Evolutionary conservation across 2,113 vertebrate genomes (phyloP).

Genomic region (Tauraco erythrolophus): DNA sequence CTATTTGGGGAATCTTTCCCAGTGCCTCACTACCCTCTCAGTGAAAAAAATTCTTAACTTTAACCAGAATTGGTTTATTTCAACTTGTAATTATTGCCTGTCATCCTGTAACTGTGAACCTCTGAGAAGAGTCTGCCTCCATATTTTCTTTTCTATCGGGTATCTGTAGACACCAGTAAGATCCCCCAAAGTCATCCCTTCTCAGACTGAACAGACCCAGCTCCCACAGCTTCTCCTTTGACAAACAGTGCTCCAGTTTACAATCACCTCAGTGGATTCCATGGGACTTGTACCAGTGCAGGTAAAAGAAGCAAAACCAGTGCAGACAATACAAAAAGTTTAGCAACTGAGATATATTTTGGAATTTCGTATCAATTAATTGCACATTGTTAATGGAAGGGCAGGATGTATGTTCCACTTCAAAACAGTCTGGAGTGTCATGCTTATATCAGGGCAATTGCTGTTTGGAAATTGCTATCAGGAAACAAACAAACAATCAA

Average conservation of each 20-base stretch:
- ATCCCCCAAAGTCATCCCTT: neutral
- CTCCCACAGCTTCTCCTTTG: neutral
- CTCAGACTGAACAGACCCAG: neutral
- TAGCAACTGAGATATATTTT: neutral
- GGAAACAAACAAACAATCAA: neutral
- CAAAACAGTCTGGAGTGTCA: neutral
- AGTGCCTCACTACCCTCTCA: neutral
- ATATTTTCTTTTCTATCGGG: neutral
- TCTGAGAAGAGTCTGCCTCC: neutral
- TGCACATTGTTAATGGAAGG: neutral
- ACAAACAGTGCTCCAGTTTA: neutral
- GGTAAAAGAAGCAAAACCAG: neutral
- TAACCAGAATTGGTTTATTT: neutral
- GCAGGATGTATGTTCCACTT: neutral
- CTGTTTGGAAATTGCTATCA: too few species aligned
- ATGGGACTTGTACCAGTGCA: accelerated
- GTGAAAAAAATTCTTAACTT: neutral
- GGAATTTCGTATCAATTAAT: neutral
- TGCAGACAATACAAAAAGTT: neutral
- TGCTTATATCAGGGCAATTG: neutral
- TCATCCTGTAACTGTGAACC: neutral
- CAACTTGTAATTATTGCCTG: neutral
- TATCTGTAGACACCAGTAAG: neutral
- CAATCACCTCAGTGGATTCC: accelerated
- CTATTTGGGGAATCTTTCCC: neutral